Evolutionary conservation across 1,140 invertebrate species (phyloP).

Genomic region (Drosophila kanapiae): DNA sequence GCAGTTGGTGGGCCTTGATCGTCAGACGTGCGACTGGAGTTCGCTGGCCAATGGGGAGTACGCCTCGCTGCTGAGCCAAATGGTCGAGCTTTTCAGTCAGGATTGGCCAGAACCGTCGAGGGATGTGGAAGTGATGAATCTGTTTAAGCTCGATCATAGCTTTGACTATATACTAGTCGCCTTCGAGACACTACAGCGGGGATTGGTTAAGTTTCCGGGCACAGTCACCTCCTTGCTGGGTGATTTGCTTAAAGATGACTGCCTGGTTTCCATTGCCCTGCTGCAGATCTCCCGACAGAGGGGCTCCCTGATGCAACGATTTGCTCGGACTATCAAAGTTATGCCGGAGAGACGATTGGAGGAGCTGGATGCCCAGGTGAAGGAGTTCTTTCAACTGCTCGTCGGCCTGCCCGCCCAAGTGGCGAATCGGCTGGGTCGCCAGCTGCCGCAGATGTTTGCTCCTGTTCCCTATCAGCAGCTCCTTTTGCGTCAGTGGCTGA

Average conservation of each 20-base stretch:
- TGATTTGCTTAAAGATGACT: conserved; percentile 59
- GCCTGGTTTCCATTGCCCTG: conserved; percentile 55
- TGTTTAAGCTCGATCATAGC: conserved; percentile 75
- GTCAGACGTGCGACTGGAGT: conserved; percentile 67
- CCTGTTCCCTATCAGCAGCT: conserved; percentile 87
- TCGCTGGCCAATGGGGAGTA: conserved; percentile 85
- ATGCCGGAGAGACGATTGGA: conserved; percentile 62
- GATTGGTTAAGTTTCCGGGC: conserved; percentile 37
- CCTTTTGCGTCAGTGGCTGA: conserved; percentile 88
- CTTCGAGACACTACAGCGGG: conserved; percentile 53
- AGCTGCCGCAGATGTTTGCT: conserved; percentile 87
- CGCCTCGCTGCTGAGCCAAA: conserved; percentile 84
- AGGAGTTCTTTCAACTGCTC: conserved; percentile 87
- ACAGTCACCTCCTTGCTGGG: conserved; percentile 29
- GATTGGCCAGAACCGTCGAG: conserved; percentile 86
- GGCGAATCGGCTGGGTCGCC: conserved; percentile 88
- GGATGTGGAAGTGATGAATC: conserved; percentile 62
- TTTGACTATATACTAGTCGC: conserved; percentile 54
- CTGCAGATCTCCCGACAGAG: conserved; percentile 62
- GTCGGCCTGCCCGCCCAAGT: conserved; percentile 89
- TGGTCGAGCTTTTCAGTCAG: conserved; percentile 86
- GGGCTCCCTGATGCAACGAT: conserved; percentile 49
- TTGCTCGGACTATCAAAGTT: conserved; percentile 51
- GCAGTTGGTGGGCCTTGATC: conserved; percentile 86
- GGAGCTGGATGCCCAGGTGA: conserved; percentile 53